These are phyloP conservation scores for Peromyscus melanophrys DNA, from an alignment of 2,797 vertebrate species.

Conservation along the genomic window DNA sequence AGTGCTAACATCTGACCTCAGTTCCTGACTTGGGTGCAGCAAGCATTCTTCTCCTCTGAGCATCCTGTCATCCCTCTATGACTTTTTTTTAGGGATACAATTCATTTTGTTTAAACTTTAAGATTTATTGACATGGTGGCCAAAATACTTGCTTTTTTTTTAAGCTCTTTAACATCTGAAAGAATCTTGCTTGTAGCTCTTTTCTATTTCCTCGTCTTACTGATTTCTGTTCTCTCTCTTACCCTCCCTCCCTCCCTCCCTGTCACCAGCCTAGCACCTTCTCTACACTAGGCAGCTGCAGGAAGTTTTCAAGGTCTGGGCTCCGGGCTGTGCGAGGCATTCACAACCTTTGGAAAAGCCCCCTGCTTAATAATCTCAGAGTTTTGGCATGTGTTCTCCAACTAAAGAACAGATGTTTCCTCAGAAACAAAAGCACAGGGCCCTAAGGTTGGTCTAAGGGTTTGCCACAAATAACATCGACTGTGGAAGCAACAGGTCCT, in stretches of 20 bases:
- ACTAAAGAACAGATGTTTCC: slow-evolving; percentile 84
- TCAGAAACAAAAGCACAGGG: slow-evolving; percentile 76
- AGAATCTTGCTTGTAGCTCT: background rate
- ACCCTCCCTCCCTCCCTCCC: background rate
- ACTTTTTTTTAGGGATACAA: background rate
- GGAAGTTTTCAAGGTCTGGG: slow-evolving; percentile 51
- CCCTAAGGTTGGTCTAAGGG: slow-evolving; percentile 66
- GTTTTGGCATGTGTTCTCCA: slow-evolving; percentile 63
- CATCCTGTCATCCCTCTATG: background rate
- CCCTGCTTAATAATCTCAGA: slow-evolving; percentile 42
- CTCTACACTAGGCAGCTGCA: background rate
- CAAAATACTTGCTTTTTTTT: background rate
- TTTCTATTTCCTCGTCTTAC: background rate
- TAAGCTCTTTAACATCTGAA: background rate
- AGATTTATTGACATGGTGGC: background rate
- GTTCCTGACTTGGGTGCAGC: background rate
- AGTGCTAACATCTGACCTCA: background rate
- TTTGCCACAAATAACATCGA: slow-evolving; percentile 63
- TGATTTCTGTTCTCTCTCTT: background rate
- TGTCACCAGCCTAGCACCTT: background rate
- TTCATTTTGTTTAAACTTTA: background rate
- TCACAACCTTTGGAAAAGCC: slow-evolving; percentile 57
- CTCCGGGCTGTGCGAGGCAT: slow-evolving; percentile 56
- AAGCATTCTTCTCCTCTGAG: background rate
- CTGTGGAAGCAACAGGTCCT: slow-evolving; percentile 75